Conservation (phyloP, 2,113 vertebrate species). For the Lontra canadensis region DNA sequence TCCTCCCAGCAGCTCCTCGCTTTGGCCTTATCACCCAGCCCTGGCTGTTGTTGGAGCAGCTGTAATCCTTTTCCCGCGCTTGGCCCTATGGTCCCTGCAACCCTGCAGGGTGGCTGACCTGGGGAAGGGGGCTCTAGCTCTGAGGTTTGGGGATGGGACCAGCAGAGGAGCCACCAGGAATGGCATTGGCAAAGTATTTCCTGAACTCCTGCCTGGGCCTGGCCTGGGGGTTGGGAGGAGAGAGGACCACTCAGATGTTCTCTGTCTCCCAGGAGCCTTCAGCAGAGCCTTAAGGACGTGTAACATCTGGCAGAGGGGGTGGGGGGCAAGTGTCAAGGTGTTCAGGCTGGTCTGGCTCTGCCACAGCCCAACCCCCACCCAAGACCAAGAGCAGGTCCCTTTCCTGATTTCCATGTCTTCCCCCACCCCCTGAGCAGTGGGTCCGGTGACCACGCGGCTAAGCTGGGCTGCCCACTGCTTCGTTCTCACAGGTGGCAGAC, state of each 20-base stretch:
- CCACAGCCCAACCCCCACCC: rapidly evolving
- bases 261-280: neutral
- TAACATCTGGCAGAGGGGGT: too few relatives aligned
- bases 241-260: neutral
- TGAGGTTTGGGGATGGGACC: neutral
- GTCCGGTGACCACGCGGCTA: neutral
- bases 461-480: neutral
- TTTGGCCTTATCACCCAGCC: constrained; percentile 41
- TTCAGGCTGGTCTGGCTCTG: neutral
- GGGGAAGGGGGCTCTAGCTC: neutral
- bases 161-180: neutral
- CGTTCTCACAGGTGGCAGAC: neutral
- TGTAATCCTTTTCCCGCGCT: constrained; percentile 49
- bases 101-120: neutral
- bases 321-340: rapidly evolving
- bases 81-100: neutral
- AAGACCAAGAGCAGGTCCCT: too few relatives aligned
- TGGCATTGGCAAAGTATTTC: neutral
- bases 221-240: rapidly evolving
- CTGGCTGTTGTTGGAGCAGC: neutral
- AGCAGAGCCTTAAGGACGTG: neutral
- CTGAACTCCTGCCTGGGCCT: neutral
- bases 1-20: neutral
- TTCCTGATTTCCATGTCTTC: neutral
- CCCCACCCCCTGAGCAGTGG: rapidly evolving